Evolutionary conservation across 2,888 invertebrate species (phyloP), one percentile per base, ranked within the genome.

Genomic region (Drosophila pseudotakahashii): DNA sequence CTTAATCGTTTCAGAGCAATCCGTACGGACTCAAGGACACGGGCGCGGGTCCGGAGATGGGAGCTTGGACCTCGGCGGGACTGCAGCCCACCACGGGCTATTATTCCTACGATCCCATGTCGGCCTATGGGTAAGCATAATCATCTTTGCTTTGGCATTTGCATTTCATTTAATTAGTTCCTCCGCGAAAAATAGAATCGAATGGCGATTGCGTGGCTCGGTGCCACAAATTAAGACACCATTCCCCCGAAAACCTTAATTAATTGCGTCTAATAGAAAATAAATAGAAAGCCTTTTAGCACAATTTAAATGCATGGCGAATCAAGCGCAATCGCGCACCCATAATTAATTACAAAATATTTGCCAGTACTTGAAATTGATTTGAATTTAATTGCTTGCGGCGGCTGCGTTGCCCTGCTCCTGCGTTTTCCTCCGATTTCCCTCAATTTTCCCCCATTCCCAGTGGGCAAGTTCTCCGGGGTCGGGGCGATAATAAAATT

Each of bases 91-190:
- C 97, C 78, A 96, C 97, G 76, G 97, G 97, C 90, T 97, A 97
- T 94, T 97, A 97, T 94, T 97, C 97, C 81, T 98, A 97, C 93
- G 97, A 98, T 93, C 97, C 97, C 69, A 96, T 97, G 93, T 94
- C 97, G 78, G 97, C 97, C 91, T 97, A 97, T 93, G 97, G 97
- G 97, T 97, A 94, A 95, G 97, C 37, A 50, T 9, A 7, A 41
- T 23, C 6, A n/a, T 19, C 3, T 13, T n/a, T n/a, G n/a, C n/a
- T n/a, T n/a, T n/a, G n/a, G 5, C n/a, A 26, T 14, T 14, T 14
- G 3, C 19, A 13, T 63, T 45, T 37, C 7, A 44, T 50, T 39
- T 41, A 50, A 48, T 59, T 47, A 47, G 32, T 19, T 13, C 0
- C 4, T 10, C 1, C 4, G 14, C 2, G 9, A 48, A 48, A 34